Percentiles rank a stretch among this genome's conserved stretches.
Evolutionary conservation across 2,888 invertebrate genomes (phyloP).

Genomic region (Stenodema calcarata): DNA sequence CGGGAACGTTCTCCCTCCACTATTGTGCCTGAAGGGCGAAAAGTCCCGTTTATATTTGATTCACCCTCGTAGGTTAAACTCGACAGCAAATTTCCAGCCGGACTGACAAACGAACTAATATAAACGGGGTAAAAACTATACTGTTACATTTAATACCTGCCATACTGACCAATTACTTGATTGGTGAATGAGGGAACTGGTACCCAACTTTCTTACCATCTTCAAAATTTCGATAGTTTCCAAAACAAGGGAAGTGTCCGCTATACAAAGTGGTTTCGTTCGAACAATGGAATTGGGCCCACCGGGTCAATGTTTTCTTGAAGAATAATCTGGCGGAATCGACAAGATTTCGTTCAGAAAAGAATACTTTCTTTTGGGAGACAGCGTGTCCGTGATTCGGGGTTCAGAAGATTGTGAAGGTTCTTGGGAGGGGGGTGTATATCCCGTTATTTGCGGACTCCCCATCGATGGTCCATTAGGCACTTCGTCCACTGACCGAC

Average conservation of each 20-base stretch:
- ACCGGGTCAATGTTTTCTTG: background rate
- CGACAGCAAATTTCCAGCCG: too few species aligned
- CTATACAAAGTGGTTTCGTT: background rate
- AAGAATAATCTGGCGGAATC: background rate
- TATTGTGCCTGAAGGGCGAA: too few species aligned
- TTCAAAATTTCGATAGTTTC: too few species aligned
- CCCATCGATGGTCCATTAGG: background rate
- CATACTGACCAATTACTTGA: too few species aligned
- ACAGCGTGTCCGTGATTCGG: background rate
- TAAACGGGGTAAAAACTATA: too few species aligned
- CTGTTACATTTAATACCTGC: too few species aligned
- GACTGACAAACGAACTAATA: too few species aligned
- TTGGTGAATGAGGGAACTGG: too few species aligned
- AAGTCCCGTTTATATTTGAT: too few species aligned
- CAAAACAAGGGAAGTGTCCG: background rate
- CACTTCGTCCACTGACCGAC: background rate
- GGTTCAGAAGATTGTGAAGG: background rate
- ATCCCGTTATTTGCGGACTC: background rate
- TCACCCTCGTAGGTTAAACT: too few species aligned
- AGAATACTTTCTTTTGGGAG: background rate
- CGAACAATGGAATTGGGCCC: background rate
- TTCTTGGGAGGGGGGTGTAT: background rate
- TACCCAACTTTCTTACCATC: too few species aligned
- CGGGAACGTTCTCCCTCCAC: too few species aligned
- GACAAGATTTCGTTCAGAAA: background rate